Evolutionary conservation across 2,888 invertebrate genomes (phyloP), one percentile per base, ranked within the genome.

Genomic region (Nineta flava): DNA sequence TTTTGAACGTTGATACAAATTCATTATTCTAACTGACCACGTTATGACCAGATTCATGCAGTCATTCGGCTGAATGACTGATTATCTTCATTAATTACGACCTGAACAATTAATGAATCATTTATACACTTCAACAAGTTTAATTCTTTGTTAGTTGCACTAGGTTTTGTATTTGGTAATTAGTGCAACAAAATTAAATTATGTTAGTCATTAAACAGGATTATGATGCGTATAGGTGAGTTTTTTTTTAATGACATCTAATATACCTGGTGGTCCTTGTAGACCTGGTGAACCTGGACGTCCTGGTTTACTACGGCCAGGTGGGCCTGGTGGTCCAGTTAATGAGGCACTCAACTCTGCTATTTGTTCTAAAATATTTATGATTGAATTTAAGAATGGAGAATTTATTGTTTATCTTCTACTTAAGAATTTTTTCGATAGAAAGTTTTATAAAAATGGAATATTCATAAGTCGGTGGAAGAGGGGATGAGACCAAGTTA

Each of bases 201-300:
- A 7, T 26, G 26, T 26, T 26, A 26, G 26, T 26, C 7, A 26
- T 26, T 26, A 26, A 26, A 7, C 6, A 26, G n/a, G 26, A 26
- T 26, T 26, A 26, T 26, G 26, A 2, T 5, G 42, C 15, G 3
- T 16, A 45, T 48, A 46, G 41, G 32, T 19, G 46, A 47, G 40
- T 15, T 43, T 35, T 38, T 48, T 40, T 45, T 35, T 38, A 42
- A 48, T 46, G 42, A 61, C 63, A 10, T 42, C 45, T 32, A 51
- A 52, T 54, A 58, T 68, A 79, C 84, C 84, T 70, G 77, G 72
- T 19, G 71, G 66, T 56, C 87, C 87, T 57, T 79, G 76, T 1
- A 72, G 64, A 42, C 88, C 88, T 43, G 81, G 76, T 55, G 74
- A 67, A 15, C 88, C 88, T 16, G 78, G 75, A 47, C 76, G 74